Conservation (phyloP, 2,113 vertebrate genomes). For the Neopipo cinnamomea region DNA sequence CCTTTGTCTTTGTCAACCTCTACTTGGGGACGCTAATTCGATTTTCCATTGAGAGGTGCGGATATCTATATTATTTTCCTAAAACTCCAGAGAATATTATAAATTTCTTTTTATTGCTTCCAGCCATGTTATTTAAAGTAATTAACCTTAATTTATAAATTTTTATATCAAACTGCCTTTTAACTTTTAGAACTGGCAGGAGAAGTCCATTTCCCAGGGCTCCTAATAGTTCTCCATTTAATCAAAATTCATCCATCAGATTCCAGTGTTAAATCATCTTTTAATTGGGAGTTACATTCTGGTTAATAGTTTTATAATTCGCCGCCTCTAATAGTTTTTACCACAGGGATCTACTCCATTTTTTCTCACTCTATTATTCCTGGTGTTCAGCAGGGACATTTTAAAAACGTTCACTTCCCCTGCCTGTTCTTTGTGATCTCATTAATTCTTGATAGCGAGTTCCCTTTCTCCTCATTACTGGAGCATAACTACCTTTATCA, state of each 20-base stretch:
- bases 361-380: slow-evolving; percentile 86
- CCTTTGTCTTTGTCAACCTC: slow-evolving; percentile 62
- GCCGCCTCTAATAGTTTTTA: slow-evolving; percentile 94
- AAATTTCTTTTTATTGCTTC: slow-evolving; percentile 85
- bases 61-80: slow-evolving; percentile 79
- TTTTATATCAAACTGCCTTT: slow-evolving; percentile 95
- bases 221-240: slow-evolving; percentile 98
- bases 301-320: slow-evolving; percentile 99
- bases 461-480: slow-evolving; percentile 72
- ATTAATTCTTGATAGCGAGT: slow-evolving; percentile 76
- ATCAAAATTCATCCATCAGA: slow-evolving; percentile 99
- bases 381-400: slow-evolving; percentile 74
- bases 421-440: slow-evolving; percentile 80
- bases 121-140: slow-evolving; percentile 98
- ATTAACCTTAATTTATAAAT: slow-evolving; percentile 99
- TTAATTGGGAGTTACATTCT: slow-evolving; percentile 99
- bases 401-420: slow-evolving; percentile 68
- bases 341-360: slow-evolving; percentile 97
- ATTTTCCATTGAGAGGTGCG: slow-evolving; percentile 66
- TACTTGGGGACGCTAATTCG: slow-evolving; percentile 44
- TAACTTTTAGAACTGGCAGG: slow-evolving; percentile 87
- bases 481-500: slow-evolving; percentile 57
- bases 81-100: slow-evolving; percentile 86
- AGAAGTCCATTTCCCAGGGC: slow-evolving; percentile 90
- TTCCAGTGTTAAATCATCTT: slow-evolving; percentile 99